Evolutionary conservation across 1,140 invertebrate species (phyloP).

Genomic region (Chironomus striatipennis): DNA sequence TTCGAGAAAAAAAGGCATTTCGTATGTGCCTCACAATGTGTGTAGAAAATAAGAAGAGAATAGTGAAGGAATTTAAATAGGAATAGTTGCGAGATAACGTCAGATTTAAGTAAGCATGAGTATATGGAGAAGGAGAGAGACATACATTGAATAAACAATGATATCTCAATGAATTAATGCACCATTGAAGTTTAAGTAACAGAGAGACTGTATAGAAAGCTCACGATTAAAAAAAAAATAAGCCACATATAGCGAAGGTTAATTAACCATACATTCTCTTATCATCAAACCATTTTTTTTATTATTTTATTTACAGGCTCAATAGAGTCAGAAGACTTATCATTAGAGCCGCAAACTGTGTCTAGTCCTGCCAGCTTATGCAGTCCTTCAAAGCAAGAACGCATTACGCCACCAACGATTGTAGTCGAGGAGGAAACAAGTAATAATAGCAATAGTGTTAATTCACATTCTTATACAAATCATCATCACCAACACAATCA

Average conservation of each 20-base stretch:
- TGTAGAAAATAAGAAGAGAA: neutral
- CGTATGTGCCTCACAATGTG: neutral
- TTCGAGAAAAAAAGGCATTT: no score
- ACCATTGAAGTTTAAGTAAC: neutral
- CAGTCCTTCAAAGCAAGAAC: conserved; percentile 48
- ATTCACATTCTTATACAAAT: conserved; percentile 42
- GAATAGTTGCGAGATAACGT: neutral
- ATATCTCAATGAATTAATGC: conserved; percentile 13
- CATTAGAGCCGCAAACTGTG: conserved; percentile 49
- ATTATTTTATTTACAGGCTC: conserved; percentile 55
- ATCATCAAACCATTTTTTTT: no score
- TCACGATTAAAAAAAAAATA: neutral
- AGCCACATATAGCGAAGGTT: neutral
- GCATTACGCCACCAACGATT: conserved; percentile 45
- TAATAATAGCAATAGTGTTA: conserved; percentile 55
- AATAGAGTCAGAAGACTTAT: conserved; percentile 65
- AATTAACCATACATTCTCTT: neutral
- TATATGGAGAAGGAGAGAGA: neutral
- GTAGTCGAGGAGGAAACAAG: conserved; percentile 65
- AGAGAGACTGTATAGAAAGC: neutral
- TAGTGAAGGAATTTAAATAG: conserved; percentile 14
- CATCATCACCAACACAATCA: conserved; percentile 39
- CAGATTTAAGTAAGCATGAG: neutral
- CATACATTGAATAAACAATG: neutral
- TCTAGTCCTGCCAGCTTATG: conserved; percentile 41